A percentile compares a stretch with the other conserved stretches of the same genome.
Evolutionary conservation across 2,113 vertebrate species (phyloP).

Genomic region (cattle (Bos taurus)): DNA sequence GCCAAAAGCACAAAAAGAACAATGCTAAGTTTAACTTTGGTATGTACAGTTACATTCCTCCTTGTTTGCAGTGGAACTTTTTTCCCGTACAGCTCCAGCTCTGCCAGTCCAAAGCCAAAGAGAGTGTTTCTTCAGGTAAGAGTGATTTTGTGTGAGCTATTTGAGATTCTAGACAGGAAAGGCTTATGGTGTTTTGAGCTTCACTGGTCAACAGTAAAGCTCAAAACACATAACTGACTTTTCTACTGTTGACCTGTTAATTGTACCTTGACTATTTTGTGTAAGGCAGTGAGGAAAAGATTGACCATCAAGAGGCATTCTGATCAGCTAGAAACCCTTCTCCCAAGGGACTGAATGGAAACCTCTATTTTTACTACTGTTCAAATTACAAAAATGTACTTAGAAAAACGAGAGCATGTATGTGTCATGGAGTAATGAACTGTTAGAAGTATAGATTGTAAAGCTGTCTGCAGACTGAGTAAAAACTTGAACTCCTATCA

Average conservation of each 20-base stretch:
- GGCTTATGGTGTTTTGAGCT: neutral
- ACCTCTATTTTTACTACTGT: neutral
- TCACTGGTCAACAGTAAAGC: neutral
- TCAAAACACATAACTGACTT: neutral
- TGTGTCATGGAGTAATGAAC: neutral
- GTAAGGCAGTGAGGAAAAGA: neutral
- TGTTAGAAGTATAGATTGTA: neutral
- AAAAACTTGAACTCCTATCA: neutral
- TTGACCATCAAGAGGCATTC: neutral
- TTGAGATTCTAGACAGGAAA: neutral
- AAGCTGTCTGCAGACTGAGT: neutral
- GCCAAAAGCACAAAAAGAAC: slow-evolving; percentile 88
- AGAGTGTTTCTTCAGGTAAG: slow-evolving; percentile 94
- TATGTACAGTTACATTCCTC: slow-evolving; percentile 85
- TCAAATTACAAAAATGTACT: neutral
- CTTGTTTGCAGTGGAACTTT: slow-evolving; percentile 91
- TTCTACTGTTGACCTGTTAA: neutral
- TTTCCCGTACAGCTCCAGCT: slow-evolving; percentile 91
- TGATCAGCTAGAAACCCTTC: neutral
- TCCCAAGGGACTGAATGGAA: neutral
- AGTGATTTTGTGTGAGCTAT: neutral
- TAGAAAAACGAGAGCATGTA: neutral
- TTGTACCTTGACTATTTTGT: neutral
- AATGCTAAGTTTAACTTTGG: slow-evolving; percentile 82
- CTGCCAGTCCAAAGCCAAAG: slow-evolving; percentile 89